Conservation (phyloP, 2,888 invertebrate species). For the Troides aeacus region DNA sequence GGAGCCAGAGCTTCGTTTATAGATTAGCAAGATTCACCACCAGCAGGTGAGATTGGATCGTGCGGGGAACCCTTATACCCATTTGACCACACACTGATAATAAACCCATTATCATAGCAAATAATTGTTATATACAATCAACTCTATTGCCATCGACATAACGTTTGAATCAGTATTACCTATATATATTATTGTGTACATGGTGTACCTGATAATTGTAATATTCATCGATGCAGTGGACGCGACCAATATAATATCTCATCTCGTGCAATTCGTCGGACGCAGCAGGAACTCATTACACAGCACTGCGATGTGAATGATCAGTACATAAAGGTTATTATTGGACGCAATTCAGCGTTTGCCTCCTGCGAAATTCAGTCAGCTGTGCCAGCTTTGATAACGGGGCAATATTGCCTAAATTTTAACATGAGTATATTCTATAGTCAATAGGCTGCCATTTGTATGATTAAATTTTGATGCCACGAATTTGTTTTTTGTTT, state of each 20-base stretch:
- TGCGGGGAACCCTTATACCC: too few species aligned
- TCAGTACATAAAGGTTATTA: constrained; percentile 29
- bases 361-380: constrained; percentile 43
- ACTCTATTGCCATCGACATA: too few species aligned
- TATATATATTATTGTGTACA: too few species aligned
- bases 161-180: too few species aligned
- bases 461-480: not conserved
- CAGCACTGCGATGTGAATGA: constrained; percentile 21
- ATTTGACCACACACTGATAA: too few species aligned
- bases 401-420: constrained; percentile 37
- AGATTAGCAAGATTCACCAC: too few species aligned
- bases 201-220: too few species aligned
- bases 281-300: constrained; percentile 17
- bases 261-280: constrained; percentile 4
- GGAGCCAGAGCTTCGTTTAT: too few species aligned
- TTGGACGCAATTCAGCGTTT: constrained; percentile 38
- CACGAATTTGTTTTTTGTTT: not conserved
- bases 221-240: not conserved
- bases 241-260: not conserved
- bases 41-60: too few species aligned
- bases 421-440: constrained; percentile 15
- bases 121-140: too few species aligned
- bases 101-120: too few species aligned
- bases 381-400: constrained; percentile 45
- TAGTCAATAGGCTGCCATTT: not conserved